Evolutionary conservation across 2,113 vertebrate genomes (phyloP).

Genomic region (Triplophysa rosa): DNA sequence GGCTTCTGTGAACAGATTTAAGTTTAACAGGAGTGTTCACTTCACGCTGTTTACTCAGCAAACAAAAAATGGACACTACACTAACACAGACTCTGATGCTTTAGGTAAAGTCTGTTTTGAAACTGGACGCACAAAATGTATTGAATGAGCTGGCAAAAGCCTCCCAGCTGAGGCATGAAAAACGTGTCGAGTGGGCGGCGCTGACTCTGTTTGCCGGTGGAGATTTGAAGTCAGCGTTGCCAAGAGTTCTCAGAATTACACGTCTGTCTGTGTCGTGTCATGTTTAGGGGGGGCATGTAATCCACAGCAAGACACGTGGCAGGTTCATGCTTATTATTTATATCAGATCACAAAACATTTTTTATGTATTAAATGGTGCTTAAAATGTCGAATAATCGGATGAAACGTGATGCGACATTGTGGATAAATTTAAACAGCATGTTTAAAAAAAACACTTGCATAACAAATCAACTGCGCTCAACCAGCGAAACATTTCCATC

Average conservation of each 20-base stretch:
- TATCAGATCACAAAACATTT: too few relatives aligned
- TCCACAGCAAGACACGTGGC: background rate
- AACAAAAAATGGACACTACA: slow-evolving; percentile 53
- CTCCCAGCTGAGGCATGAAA: background rate
- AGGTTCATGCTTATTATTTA: background rate
- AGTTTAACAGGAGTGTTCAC: slow-evolving; percentile 61
- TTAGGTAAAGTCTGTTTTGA: slow-evolving; percentile 29
- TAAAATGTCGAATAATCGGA: background rate
- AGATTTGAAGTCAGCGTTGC: slow-evolving; percentile 15
- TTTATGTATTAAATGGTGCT: background rate
- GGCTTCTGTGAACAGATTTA: slow-evolving; percentile 62
- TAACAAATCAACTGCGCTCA: slow-evolving; percentile 40
- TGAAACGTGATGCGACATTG: background rate
- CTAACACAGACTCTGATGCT: slow-evolving; percentile 5
- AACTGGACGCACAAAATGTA: slow-evolving; percentile 32
- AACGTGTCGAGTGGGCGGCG: background rate
- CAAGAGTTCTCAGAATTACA: slow-evolving; percentile 25
- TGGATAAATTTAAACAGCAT: slow-evolving; percentile 24
- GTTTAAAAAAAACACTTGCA: slow-evolving; percentile 35
- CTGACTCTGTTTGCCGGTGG: background rate
- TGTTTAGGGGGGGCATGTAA: background rate
- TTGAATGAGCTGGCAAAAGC: slow-evolving; percentile 24
- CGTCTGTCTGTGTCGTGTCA: background rate
- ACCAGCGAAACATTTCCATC: slow-evolving; percentile 2
- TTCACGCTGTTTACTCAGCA: slow-evolving; percentile 59